Percentiles rank a stretch among this genome's conserved stretches.
Evolutionary conservation across 2,113 vertebrate genomes (phyloP).

Genomic region (Pholis gunnellus): DNA sequence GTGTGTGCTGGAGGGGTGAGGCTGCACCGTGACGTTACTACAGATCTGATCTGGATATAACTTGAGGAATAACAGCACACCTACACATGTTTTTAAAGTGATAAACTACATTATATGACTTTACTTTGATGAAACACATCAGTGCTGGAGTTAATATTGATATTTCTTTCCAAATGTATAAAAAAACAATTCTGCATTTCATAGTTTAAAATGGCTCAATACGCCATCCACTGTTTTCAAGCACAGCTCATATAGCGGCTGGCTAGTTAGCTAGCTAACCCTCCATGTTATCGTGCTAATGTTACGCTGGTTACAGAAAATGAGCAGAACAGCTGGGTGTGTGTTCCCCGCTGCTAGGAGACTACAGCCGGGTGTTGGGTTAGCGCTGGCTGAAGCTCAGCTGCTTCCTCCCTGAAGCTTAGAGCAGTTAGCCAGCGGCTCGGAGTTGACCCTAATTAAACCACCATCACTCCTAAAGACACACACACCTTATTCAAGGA

Average conservation of each 20-base stretch:
- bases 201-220: not conserved
- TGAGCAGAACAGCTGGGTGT: no score
- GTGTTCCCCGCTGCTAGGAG: no score
- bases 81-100: not conserved
- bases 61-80: not conserved
- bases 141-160: not conserved
- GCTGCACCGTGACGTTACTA: not conserved
- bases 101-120: not conserved
- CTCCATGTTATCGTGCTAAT: no score
- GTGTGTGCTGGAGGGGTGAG: not conserved
- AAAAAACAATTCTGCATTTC: no score
- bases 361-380: no score
- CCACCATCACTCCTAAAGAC: not conserved
- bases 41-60: not conserved
- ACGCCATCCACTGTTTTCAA: not conserved
- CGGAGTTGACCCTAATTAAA: not conserved
- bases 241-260: no score
- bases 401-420: no score
- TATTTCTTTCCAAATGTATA: not conserved
- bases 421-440: not conserved
- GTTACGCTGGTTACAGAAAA: no score
- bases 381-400: no score
- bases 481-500: not conserved
- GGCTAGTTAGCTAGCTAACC: no score
- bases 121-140: not conserved